These are phyloP conservation scores for Cepaea nemoralis DNA, from an alignment of 1,140 invertebrate genomes.

Conservation along the genomic window DNA sequence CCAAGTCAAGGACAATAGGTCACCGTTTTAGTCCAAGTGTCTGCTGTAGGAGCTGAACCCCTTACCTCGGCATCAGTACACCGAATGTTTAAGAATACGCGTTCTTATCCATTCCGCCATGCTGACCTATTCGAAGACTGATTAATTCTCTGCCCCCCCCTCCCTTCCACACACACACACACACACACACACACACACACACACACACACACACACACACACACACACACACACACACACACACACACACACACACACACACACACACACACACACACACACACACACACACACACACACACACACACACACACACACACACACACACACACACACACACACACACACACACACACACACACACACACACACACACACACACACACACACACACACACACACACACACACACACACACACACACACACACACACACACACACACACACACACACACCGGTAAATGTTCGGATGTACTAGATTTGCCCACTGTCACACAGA, in stretches of 20 bases:
- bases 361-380: constrained; percentile 11
- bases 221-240: constrained; percentile 1
- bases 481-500: no score
- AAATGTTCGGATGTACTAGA: no score
- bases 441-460: no score
- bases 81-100: no score
- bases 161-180: no score
- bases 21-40: no score
- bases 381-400: neutral
- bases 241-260: neutral
- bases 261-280: neutral
- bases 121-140: neutral
- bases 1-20: no score
- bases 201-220: constrained; percentile 5
- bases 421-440: neutral
- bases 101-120: neutral
- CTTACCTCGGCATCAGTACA: no score
- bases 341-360: neutral
- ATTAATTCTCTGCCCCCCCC: no score
- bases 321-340: constrained; percentile 13
- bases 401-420: neutral
- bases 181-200: constrained; percentile 14
- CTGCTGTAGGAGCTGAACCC: no score
- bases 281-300: neutral
- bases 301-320: constrained; percentile 20